Evolutionary conservation across 2,888 invertebrate species (phyloP).

Genomic region (Dynastes tityus): DNA sequence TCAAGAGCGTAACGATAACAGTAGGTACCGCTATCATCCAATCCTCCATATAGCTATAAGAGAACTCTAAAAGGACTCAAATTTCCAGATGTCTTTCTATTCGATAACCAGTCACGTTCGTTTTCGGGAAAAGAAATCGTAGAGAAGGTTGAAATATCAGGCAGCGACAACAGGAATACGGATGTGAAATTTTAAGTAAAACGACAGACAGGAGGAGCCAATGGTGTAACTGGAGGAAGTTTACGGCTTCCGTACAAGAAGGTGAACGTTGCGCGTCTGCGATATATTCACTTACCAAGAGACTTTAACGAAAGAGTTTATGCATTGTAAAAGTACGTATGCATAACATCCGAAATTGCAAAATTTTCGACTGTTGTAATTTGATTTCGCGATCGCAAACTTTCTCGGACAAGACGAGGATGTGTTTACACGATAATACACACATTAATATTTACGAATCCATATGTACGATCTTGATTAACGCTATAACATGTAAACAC

Average conservation of each 20-base stretch:
- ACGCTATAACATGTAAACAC: no score
- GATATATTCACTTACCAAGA: background rate
- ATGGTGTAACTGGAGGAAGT: constrained; percentile 24
- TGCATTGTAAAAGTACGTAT: background rate
- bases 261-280: constrained; percentile 8
- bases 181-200: constrained; percentile 26
- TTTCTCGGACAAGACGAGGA: no score
- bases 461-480: no score
- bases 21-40: background rate
- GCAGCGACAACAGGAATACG: background rate
- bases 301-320: background rate
- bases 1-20: background rate
- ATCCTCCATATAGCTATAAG: background rate
- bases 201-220: constrained; percentile 16
- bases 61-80: constrained; percentile 10
- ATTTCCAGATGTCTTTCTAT: constrained; percentile 12
- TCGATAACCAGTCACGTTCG: constrained; percentile 14
- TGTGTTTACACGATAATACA: no score
- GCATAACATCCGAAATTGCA: background rate
- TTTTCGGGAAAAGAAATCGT: constrained; percentile 14
- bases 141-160: background rate
- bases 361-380: no score
- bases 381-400: no score
- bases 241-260: constrained; percentile 24
- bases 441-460: no score